Conservation (phyloP, 2,888 invertebrate genomes). For the Drosophila subsilvestris region DNA sequence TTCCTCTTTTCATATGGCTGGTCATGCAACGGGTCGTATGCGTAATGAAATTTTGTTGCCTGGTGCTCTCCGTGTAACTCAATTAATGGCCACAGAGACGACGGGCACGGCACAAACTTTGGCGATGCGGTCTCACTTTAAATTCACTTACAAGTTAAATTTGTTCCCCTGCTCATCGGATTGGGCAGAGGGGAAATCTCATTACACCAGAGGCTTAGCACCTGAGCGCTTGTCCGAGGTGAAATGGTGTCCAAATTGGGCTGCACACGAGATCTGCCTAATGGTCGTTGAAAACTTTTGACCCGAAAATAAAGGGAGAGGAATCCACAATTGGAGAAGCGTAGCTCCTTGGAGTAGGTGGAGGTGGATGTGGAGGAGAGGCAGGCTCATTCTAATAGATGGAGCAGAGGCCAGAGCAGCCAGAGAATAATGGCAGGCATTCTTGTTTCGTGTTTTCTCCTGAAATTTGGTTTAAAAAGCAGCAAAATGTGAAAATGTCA, state of each 20-base stretch:
- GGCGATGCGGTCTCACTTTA: slow-evolving; percentile 44
- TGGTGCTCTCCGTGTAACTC: slow-evolving; percentile 60
- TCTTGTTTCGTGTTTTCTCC: slow-evolving; percentile 33
- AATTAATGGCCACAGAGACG: slow-evolving; percentile 54
- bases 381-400: neutral
- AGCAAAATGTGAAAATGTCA: slow-evolving; percentile 70
- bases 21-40: slow-evolving; percentile 62
- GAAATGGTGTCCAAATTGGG: slow-evolving; percentile 53
- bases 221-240: slow-evolving; percentile 27
- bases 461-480: slow-evolving; percentile 62
- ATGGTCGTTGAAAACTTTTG: slow-evolving; percentile 63
- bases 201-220: slow-evolving; percentile 56
- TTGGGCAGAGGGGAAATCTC: slow-evolving; percentile 18
- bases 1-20: slow-evolving; percentile 32
- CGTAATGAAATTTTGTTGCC: slow-evolving; percentile 64
- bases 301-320: slow-evolving; percentile 32
- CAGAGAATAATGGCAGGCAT: slow-evolving; percentile 35
- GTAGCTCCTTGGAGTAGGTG: slow-evolving; percentile 4
- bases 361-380: slow-evolving; percentile 10
- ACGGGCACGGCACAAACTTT: slow-evolving; percentile 34
- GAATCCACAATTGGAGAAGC: slow-evolving; percentile 11
- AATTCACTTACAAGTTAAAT: slow-evolving; percentile 60
- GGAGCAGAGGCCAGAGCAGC: slow-evolving; percentile 7
- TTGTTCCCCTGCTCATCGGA: slow-evolving; percentile 10
- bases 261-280: slow-evolving; percentile 46